Conservation (phyloP, 2,888 invertebrate genomes). For the Cremastobaeus sp. region DNA sequence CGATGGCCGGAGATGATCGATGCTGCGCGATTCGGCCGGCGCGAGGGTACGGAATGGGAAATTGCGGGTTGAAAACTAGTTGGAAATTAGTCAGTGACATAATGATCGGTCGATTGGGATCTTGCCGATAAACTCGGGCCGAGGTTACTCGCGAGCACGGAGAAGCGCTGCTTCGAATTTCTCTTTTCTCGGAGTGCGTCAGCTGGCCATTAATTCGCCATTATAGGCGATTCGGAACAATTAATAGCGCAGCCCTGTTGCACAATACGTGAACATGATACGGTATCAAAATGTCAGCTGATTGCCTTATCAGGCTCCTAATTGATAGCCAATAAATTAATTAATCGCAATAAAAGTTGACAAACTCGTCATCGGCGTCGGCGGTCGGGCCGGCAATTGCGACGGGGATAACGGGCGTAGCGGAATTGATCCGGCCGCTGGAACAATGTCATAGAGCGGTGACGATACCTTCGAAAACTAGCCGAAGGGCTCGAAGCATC, state of each 20-base stretch:
- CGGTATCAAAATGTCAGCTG: too few species aligned
- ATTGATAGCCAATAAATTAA: too few species aligned
- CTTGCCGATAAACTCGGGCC: background rate
- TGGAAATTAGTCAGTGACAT: constrained; percentile 3
- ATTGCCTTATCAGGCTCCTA: too few species aligned
- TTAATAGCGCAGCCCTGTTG: too few species aligned
- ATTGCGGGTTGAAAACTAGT: constrained; percentile 1
- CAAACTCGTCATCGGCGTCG: too few species aligned
- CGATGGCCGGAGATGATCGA: constrained; percentile 24
- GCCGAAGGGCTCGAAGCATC: constrained; percentile 49
- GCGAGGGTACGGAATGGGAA: background rate
- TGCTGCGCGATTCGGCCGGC: constrained; percentile 1
- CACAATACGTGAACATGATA: too few species aligned
- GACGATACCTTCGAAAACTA: constrained; percentile 42
- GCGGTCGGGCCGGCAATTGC: background rate
- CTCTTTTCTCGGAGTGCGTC: too few species aligned
- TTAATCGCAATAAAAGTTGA: too few species aligned
- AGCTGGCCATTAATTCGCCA: too few species aligned
- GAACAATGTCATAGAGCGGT: constrained; percentile 42
- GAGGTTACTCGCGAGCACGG: too few species aligned
- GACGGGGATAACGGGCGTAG: constrained; percentile 11
- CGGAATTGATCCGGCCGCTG: constrained; percentile 22
- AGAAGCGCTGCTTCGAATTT: too few species aligned
- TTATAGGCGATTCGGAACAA: too few species aligned
- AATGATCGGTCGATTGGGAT: background rate